Evolutionary conservation across 2,888 invertebrate genomes (phyloP), one percentile per base, ranked within the genome.

Genomic region (Hanleya hanleyi): DNA sequence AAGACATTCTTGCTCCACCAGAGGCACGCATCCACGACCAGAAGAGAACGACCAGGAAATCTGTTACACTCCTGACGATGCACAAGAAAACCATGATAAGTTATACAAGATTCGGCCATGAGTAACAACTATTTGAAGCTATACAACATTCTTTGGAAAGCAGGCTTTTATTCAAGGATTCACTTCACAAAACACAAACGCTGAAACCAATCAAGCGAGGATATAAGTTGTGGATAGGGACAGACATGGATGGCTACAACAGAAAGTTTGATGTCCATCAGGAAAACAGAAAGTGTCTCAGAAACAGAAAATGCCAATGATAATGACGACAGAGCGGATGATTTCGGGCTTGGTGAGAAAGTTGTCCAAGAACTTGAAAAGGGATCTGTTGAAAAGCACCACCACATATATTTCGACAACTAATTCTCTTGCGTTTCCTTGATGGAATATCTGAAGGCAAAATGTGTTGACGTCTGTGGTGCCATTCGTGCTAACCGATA

Each of bases 131-230:
- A 67, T 67, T 33, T 41, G 37, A 62, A 67, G 49, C 57, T 74
- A 36, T 67, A 32, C 32, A 47, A 57, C 26, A 33, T 26, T 1
- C 9, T 18, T 29, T n/a, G n/a, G n/a, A 51, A 29, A 67, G 57
- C 36, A 76, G 67, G 70, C 33, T 76, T 22, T 37, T 64, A 1
- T 76, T 76, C 69, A 73, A 75, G 51, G 73, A 50, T 0, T 36
- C 71, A 35, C 66, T 26, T 41, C 18, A 49, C 26, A 18, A 73
- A 4, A 76, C 73, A 67, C 73, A 76, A 32, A 68, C 73, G 0
- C 67, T 41, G 66, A 76, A 74, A 38, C 73, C 76, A 6, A 61
- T 71, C 7, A 74, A 76, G 36, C 22, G 71, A 12, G 76, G 75
- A 4, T 69, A 41, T 36, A 75, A 75, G 49, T 0, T 70, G 1